Evolutionary conservation across 2,113 vertebrate genomes (phyloP).

Genomic region (Scartelaos histophorus): DNA sequence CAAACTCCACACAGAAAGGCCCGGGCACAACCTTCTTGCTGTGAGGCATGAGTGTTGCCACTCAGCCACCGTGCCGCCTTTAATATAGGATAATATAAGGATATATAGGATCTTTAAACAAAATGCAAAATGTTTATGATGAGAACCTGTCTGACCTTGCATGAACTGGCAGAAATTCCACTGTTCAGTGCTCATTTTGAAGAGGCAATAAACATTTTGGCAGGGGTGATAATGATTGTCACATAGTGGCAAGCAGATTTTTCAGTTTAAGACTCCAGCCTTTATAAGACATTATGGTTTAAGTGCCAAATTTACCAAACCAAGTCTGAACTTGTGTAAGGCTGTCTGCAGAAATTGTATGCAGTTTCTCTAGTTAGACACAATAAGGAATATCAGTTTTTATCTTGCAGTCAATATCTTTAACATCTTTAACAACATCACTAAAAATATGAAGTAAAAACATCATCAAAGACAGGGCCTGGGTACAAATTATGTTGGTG

Average conservation of each 20-base stretch:
- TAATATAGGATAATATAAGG: too few relatives aligned
- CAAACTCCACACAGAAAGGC: too few relatives aligned
- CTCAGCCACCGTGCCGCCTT: too few relatives aligned
- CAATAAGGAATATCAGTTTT: neutral
- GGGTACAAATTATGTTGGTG: too few relatives aligned
- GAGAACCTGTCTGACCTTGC: conserved; percentile 5
- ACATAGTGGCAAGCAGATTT: conserved; percentile 28
- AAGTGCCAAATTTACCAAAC: conserved; percentile 20
- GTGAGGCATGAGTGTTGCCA: too few relatives aligned
- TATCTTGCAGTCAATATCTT: too few relatives aligned
- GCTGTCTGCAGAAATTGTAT: conserved; percentile 13
- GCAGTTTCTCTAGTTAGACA: conserved; percentile 6
- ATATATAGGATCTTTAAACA: too few relatives aligned
- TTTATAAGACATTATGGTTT: conserved; percentile 28
- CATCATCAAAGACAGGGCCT: too few relatives aligned
- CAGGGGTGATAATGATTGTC: conserved; percentile 23
- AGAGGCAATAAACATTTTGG: conserved; percentile 23
- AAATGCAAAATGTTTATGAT: neutral
- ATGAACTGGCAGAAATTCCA: conserved; percentile 18
- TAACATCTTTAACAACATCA: neutral
- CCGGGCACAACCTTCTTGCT: too few relatives aligned
- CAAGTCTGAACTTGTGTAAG: conserved; percentile 34
- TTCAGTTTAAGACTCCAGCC: conserved; percentile 30
- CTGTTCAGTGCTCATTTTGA: conserved; percentile 6
- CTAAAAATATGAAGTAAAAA: neutral